Evolutionary conservation across 2,113 vertebrate species (phyloP), one percentile per base, ranked within the genome.

Genomic region (Serranochromis macrocephalus): DNA sequence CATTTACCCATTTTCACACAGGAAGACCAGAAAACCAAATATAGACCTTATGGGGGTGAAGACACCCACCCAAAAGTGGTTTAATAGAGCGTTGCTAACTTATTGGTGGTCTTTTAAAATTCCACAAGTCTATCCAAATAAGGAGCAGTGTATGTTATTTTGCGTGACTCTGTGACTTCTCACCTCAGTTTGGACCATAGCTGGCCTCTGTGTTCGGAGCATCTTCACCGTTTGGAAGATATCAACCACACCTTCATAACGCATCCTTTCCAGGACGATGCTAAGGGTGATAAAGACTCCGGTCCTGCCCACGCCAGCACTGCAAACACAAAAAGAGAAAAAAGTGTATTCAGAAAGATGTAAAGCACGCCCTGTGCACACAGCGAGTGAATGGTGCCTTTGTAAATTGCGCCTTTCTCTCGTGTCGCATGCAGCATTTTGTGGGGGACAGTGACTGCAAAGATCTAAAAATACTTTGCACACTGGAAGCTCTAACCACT

Each of bases 191-290:
- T 99, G 98, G 94, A 99, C 98, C 98, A 99, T 99, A 40, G 98
- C 99, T 6, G 99, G 98, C 93, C 98, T 95, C 96, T 99, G 98
- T 51, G 98, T 99, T 86, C 98, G 97, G 87, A 99, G 97, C 99
- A 99, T 98, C 97, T 99, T 99, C 91, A 99, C 98, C 0, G 99
- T 99, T 96, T 99, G 99, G 97, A 99, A 99, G 93, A 99, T 98
- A 95, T 99, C 99, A 92, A 99, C 99, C 91, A 99, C 98, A 0
- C 99, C 99, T 89, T 99, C 98, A 1, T 99, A 99, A 75, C 98
- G 98, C 99, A 99, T 99, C 36, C 99, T 93, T 91, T 99, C 99
- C 96, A 99, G 96, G 19, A 99, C 98, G 40, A 99, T 99, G 91
- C 99, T 99, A 85, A 99, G 96, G 0, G 98, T 98, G 95, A 99